A percentile compares a stretch with the other conserved stretches of the same genome.
Evolutionary conservation across 2,113 vertebrate species (phyloP).

Genomic region (Ceyx melanurus): DNA sequence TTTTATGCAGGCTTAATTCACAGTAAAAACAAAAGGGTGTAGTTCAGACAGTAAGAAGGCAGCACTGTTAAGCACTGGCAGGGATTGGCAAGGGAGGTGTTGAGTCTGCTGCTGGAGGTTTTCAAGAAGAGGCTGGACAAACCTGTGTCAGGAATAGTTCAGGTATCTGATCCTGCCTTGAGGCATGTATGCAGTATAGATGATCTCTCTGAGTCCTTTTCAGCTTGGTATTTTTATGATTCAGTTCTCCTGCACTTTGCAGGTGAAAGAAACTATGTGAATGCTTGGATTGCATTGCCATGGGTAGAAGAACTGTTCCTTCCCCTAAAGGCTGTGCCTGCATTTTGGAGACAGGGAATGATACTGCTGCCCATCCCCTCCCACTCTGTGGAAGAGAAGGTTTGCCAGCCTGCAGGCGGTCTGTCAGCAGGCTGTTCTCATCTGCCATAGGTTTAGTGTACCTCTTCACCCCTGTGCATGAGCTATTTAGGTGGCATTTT

Average conservation of each 20-base stretch:
- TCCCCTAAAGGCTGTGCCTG: neutral
- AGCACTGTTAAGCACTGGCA: neutral
- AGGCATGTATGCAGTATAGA: neutral
- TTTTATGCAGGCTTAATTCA: neutral
- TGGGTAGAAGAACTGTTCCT: neutral
- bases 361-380: neutral
- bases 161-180: neutral
- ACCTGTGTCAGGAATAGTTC: neutral
- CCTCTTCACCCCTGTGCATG: neutral
- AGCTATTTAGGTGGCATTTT: constrained; percentile 32
- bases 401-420: neutral
- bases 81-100: neutral
- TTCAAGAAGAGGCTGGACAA: neutral
- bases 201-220: neutral
- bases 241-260: neutral
- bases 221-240: neutral
- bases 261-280: neutral
- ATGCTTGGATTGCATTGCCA: neutral
- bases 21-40: neutral
- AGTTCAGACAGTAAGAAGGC: neutral
- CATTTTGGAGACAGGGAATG: neutral
- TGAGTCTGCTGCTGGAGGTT: neutral
- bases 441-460: neutral
- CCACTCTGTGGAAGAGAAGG: neutral
- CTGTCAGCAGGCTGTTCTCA: constrained; percentile 14